A percentile compares a stretch with the other conserved stretches of the same genome.
phyloP scores from a whole-genome alignment of 2,797 vertebrate genomes.

The Lagodon rhomboides region DNA sequence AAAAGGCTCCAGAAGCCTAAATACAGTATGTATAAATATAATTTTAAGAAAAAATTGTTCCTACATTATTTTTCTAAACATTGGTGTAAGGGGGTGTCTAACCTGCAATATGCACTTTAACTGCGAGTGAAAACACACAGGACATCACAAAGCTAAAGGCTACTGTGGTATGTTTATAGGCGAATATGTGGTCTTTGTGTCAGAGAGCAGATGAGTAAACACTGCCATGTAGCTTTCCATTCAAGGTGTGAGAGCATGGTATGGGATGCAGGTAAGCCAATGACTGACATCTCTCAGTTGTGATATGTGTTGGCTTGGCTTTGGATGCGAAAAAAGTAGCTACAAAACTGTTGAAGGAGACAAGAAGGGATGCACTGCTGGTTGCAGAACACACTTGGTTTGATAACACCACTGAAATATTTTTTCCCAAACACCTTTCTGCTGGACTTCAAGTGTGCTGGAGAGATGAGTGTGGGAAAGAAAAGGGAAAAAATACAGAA shows the following conservation, averaged over 20 bases:
- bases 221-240: constrained; percentile 53
- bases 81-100: no score
- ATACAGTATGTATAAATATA: no score
- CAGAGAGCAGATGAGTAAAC: constrained; percentile 53
- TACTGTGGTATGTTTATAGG: constrained; percentile 71
- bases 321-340: constrained; percentile 5
- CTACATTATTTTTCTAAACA: no score
- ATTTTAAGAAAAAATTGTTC: no score
- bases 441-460: constrained; percentile 33
- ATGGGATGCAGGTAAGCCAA: constrained; percentile 34
- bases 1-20: no score
- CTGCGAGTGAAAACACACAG: constrained; percentile 72
- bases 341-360: not conserved
- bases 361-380: constrained; percentile 24
- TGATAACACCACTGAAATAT: constrained; percentile 50
- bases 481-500: constrained; percentile 38
- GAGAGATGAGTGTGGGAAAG: constrained; percentile 67
- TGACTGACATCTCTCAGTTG: constrained; percentile 8
- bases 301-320: constrained; percentile 20
- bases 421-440: constrained; percentile 43
- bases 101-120: no score
- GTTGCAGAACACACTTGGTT: constrained; percentile 50
- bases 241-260: constrained; percentile 39
- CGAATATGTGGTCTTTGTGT: constrained; percentile 65
- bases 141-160: constrained; percentile 68